These are phyloP conservation scores for Platyrinchus mystaceus DNA, from an alignment of 2,797 vertebrate species.

Conservation along the genomic window DNA sequence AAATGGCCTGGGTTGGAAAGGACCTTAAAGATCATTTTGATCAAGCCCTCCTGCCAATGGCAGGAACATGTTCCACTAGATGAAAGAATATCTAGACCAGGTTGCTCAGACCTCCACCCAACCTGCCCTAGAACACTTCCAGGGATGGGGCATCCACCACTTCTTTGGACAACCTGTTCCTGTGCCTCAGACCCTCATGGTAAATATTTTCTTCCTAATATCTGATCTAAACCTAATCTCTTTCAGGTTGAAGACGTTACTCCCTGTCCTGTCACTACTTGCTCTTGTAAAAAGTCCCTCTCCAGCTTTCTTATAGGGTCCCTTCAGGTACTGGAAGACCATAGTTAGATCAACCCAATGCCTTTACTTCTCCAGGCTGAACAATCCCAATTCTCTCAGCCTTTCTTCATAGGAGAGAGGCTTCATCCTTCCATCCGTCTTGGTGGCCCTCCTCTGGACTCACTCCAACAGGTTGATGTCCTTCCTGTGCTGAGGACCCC, in stretches of 20 bases:
- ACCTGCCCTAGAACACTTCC: background rate
- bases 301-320: background rate
- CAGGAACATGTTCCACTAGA: too few species aligned
- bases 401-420: background rate
- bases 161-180: background rate
- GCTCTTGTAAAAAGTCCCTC: background rate
- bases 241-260: background rate
- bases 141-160: background rate
- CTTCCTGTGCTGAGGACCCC: background rate
- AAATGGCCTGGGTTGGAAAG: too few species aligned
- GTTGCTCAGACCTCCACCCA: too few species aligned
- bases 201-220: background rate
- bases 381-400: background rate
- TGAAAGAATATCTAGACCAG: too few species aligned
- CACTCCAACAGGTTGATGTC: rapidly evolving
- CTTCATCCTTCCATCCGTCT: background rate
- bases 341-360: rapidly evolving
- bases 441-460: background rate
- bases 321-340: background rate
- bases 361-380: background rate
- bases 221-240: background rate
- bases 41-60: too few species aligned
- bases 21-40: too few species aligned
- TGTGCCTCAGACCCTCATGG: background rate
- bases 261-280: too few species aligned